Evolutionary conservation across 1,140 invertebrate genomes (phyloP).

Genomic region (Sycophila sp.): DNA sequence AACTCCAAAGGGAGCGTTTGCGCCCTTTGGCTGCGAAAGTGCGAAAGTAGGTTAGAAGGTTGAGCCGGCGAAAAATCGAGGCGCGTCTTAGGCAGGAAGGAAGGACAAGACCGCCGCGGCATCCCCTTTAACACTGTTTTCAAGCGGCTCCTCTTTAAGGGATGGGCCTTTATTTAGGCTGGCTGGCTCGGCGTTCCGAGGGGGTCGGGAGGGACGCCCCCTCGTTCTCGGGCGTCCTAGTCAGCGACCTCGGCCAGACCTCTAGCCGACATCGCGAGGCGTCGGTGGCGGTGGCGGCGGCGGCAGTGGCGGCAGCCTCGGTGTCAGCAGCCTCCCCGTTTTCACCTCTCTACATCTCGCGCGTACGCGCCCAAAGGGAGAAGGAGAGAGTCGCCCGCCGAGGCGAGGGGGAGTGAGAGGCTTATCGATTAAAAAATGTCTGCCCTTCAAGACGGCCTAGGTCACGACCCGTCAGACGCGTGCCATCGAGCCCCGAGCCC

Average conservation of each 20-base stretch:
- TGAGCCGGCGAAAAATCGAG: neutral
- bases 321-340: slow-evolving; percentile 9
- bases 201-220: slow-evolving; percentile 30
- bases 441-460: slow-evolving; percentile 68
- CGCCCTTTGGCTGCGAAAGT: neutral
- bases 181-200: slow-evolving; percentile 4
- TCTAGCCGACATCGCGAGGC: slow-evolving; percentile 32
- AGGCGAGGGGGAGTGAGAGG: slow-evolving; percentile 39
- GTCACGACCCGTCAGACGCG: slow-evolving; percentile 63
- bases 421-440: slow-evolving; percentile 68
- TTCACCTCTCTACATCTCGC: slow-evolving; percentile 21
- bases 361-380: slow-evolving; percentile 35
- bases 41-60: slow-evolving; percentile 9
- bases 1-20: no score
- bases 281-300: slow-evolving; percentile 17
- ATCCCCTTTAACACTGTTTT: slow-evolving; percentile 67
- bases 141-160: slow-evolving; percentile 62
- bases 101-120: no score
- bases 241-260: slow-evolving; percentile 45
- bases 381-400: no score
- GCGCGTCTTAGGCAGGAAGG: no score
- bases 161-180: slow-evolving; percentile 64
- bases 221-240: slow-evolving; percentile 44
- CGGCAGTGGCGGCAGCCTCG: slow-evolving; percentile 8
- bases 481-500: neutral